Base-by-base conservation (phyloP, 2,888 invertebrate species). In the Balanococcus diminutus region DNA sequence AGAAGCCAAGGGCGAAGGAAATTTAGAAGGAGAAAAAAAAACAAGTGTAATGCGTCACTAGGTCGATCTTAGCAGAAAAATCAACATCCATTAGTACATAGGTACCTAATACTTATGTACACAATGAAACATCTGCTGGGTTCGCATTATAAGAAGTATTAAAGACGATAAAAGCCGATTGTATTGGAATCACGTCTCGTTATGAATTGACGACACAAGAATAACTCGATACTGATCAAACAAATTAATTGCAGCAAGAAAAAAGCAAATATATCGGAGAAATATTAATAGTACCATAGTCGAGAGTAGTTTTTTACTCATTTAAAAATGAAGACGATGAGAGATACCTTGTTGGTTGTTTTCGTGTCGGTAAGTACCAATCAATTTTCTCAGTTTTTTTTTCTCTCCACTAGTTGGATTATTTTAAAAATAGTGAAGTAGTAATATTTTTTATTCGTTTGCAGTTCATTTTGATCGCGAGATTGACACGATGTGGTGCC, bases 281-380 rank as follows among this genome's bases (percentile, higher is more conserved):
- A 75, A 75, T 75, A 75, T 75, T 75, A 75, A 75, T 75, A 75
- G 32, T 8, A 9, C 1, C 1, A 3, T 75, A 5, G 32, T 32
- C 8, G n/a, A 3, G 32, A 32, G 32, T 16, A 5, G 16, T 75
- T 75, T 75, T 32, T 75, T 25, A 75, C 32, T 75, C 11, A 67
- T 67, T 75, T 75, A 75, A n/a, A 75, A 32, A 75, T 75, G 75
- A 75, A 75, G 75, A 75, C 67, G 28, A 67, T 36, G 75, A 75
- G 32, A 75, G 32, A 75, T 75, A 28, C 67, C 28, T 19, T n/a
- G 75, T 25, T 75, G n/a, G 75, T 75, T 25, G 32, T 32, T 75
- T 32, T 75, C 75, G 31, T 75, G n/a, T 75, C 75, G 75, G 75
- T 75, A 32, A 75, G 75, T 75, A 75, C 61, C 8, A 32, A 75